Evolutionary conservation across 2,797 vertebrate species (phyloP).

Genomic region (Salarias fasciatus): DNA sequence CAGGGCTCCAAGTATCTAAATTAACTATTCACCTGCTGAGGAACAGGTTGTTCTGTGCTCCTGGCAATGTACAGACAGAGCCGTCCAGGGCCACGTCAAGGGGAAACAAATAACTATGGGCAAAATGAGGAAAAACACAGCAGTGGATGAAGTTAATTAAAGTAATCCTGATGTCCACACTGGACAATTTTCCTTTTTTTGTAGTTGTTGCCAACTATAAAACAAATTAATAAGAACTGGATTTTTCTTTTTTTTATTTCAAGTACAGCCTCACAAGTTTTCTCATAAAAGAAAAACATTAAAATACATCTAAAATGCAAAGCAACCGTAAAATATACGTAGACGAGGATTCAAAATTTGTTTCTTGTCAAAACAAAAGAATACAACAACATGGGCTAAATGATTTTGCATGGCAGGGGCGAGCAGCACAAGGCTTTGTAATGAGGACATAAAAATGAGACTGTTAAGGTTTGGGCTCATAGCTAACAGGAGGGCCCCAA

Average conservation of each 20-base stretch:
- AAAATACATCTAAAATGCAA: too few species aligned
- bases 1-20: conserved; percentile 1
- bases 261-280: neutral
- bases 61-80: neutral
- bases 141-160: conserved; percentile 23
- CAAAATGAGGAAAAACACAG: conserved; percentile 1
- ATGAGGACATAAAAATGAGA: conserved; percentile 73
- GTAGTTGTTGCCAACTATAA: conserved; percentile 8
- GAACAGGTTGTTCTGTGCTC: neutral
- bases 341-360: conserved; percentile 8
- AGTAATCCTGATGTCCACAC: conserved; percentile 1
- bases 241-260: neutral
- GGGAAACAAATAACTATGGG: neutral
- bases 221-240: conserved; percentile 9
- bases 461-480: conserved; percentile 65
- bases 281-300: conserved; percentile 2
- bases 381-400: conserved; percentile 43
- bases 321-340: neutral
- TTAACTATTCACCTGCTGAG: too few species aligned
- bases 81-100: neutral
- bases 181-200: neutral
- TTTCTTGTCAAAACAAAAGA: conserved; percentile 39
- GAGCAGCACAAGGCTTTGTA: conserved; percentile 44
- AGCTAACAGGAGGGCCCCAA: conserved; percentile 70
- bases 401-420: conserved; percentile 31